Base-by-base conservation (phyloP, 1,140 invertebrate species). In the Philotrypesis tridentata region DNA sequence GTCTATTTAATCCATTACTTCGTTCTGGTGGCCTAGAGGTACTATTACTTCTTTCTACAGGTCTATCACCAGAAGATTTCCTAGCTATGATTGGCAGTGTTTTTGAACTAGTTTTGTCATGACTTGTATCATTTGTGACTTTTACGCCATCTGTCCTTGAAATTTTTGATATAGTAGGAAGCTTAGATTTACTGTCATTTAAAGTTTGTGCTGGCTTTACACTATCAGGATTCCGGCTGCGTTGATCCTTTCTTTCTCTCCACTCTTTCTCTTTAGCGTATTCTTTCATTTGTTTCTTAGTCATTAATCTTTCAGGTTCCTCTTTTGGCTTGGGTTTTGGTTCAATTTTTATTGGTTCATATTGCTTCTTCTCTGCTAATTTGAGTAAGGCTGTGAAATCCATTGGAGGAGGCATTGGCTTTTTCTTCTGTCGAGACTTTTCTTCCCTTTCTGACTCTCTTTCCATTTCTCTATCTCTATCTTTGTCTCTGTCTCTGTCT, bases 291-390 rank as follows among this genome's bases (percentile, higher is more conserved):
- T 97, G 96, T 84, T 95, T 96, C 82, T 96, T 96, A 0, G 97
- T 97, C 92, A 97, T 95, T 9, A 94, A 89, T 72, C 95, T 92
- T 84, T 96, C 95, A 0, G 93, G 90, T 82, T 95, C 95, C 67
- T 94, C 93, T 83, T 87, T 89, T 27, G 89, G 88, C 88, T 94
- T 94, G 80, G 90, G 87, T 84, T 95, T 94, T 67, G 93, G 92
- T 86, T 95, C 94, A 48, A 93, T 87, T 17, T 94, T 88, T 43
- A 97, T 90, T 0, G 96, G 96, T 89, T 97, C 96, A 89, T 94
- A 93, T 84, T 97, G 96, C 88, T 97, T 97, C 87, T 96, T 93
- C 84, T 96, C 95, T 9, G 96, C 97, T 21, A 98, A 89, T 89
- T 96, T 96, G 0, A 97, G 86, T 25, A 97, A 86, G 67, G 95